Percentiles rank a stretch among this genome's conserved stretches.
These are phyloP conservation scores for Prionailurus viverrinus DNA, from an alignment of 2,113 vertebrate genomes.

Conservation along the genomic window DNA sequence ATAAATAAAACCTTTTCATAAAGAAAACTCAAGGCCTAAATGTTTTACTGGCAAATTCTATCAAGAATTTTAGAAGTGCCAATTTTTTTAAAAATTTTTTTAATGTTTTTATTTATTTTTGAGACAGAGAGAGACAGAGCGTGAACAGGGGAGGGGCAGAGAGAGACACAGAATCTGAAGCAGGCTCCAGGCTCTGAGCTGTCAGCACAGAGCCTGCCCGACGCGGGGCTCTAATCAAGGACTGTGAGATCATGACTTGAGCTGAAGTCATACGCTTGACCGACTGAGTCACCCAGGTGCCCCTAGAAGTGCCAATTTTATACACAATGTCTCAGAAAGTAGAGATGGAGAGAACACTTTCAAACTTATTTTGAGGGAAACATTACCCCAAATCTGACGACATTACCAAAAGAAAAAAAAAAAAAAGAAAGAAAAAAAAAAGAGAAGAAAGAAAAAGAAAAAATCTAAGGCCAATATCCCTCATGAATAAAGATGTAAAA, in stretches of 20 bases:
- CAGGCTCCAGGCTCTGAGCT: too few species aligned
- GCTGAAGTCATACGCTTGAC: too few species aligned
- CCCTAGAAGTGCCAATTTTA: background rate
- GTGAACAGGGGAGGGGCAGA: too few species aligned
- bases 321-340: background rate
- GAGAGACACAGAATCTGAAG: too few species aligned
- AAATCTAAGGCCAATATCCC: background rate
- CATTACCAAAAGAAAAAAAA: background rate
- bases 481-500: conserved; percentile 59
- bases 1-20: background rate
- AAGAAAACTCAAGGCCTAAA: background rate
- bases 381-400: conserved; percentile 31
- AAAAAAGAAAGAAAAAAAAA: background rate
- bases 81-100: background rate
- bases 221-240: too few species aligned
- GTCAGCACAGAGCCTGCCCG: too few species aligned
- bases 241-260: too few species aligned
- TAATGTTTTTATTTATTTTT: too few species aligned
- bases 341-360: background rate
- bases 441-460: background rate
- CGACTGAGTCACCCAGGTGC: too few species aligned
- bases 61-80: background rate
- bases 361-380: conserved; percentile 18
- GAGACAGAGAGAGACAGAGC: too few species aligned
- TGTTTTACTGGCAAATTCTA: background rate